A percentile compares a stretch with the other conserved stretches of the same genome.
These are phyloP conservation scores for Drosophila trichaetosa DNA, from an alignment of 2,888 invertebrate genomes.

Conservation along the genomic window DNA sequence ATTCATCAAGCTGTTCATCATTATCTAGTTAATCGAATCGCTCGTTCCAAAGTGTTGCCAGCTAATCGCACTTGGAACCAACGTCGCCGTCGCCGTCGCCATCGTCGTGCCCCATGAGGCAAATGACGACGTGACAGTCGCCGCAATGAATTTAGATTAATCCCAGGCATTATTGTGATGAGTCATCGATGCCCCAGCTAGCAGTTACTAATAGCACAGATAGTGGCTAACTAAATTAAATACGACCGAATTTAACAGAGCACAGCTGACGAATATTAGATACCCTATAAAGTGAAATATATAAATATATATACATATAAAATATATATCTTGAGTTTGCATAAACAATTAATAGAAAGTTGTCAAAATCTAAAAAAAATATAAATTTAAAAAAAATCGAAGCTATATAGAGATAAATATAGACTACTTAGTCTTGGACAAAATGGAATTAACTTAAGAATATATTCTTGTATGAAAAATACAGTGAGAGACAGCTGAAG, in stretches of 20 bases:
- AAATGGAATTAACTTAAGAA: neutral
- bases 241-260: slow-evolving; percentile 17
- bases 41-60: slow-evolving; percentile 24
- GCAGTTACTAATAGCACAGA: slow-evolving; percentile 2
- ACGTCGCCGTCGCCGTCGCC: slow-evolving; percentile 2
- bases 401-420: neutral
- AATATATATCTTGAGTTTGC: neutral
- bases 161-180: slow-evolving; percentile 31
- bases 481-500: too few relatives aligned
- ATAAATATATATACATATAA: too few relatives aligned
- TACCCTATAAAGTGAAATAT: neutral
- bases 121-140: slow-evolving; percentile 46
- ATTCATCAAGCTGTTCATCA: slow-evolving; percentile 27
- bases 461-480: neutral
- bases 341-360: neutral
- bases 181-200: slow-evolving; percentile 38
- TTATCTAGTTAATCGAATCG: slow-evolving; percentile 24
- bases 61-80: slow-evolving; percentile 29
- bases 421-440: neutral
- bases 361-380: neutral
- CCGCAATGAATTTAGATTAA: slow-evolving; percentile 39
- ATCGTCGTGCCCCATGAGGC: slow-evolving; percentile 23
- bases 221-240: slow-evolving; percentile 38
- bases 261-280: neutral
- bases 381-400: neutral